Percentiles rank a stretch among this genome's conserved stretches.
Evolutionary conservation across 2,888 invertebrate genomes (phyloP).

Genomic region (Synergus japonicus): DNA sequence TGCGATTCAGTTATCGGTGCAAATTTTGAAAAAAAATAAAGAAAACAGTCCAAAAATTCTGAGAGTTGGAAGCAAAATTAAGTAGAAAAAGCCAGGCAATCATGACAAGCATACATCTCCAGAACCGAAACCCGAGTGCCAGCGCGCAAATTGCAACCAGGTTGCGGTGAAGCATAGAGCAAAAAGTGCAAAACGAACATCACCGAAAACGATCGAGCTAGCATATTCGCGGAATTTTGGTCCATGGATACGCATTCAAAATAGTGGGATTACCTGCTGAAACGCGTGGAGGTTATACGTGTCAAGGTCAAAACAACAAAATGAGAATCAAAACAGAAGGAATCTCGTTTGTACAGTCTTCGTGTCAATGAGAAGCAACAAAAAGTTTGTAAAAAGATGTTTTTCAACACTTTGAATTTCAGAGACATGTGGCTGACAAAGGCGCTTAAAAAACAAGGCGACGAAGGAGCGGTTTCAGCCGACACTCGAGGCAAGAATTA

Average conservation of each 20-base stretch:
- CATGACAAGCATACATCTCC: slow-evolving; percentile 26
- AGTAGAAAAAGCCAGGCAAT: slow-evolving; percentile 40
- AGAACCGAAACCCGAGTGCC: slow-evolving; percentile 21
- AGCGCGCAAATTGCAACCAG: slow-evolving; percentile 33
- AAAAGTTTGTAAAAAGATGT: slow-evolving; percentile 36
- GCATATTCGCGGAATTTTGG: slow-evolving; percentile 37
- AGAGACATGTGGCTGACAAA: slow-evolving; percentile 28
- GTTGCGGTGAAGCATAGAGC: not conserved
- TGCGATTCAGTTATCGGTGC: not conserved
- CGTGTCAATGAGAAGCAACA: slow-evolving; percentile 10
- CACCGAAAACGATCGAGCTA: slow-evolving; percentile 23
- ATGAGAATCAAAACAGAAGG: slow-evolving; percentile 2
- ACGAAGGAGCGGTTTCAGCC: not conserved
- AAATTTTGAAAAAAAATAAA: not conserved
- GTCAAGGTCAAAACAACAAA: slow-evolving; percentile 20
- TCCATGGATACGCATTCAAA: slow-evolving; percentile 12
- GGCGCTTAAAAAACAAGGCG: slow-evolving; percentile 28
- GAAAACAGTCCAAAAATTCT: slow-evolving; percentile 21
- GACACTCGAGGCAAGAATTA: slow-evolving; percentile 13
- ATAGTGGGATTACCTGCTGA: slow-evolving; percentile 33
- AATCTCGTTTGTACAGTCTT: slow-evolving; percentile 18
- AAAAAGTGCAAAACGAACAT: slow-evolving; percentile 21
- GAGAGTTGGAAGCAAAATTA: slow-evolving; percentile 34
- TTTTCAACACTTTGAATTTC: slow-evolving; percentile 6
- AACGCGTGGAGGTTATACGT: not conserved